Evolutionary conservation across 2,888 invertebrate species (phyloP).

Genomic region (Sphaerophoria rueppellii): DNA sequence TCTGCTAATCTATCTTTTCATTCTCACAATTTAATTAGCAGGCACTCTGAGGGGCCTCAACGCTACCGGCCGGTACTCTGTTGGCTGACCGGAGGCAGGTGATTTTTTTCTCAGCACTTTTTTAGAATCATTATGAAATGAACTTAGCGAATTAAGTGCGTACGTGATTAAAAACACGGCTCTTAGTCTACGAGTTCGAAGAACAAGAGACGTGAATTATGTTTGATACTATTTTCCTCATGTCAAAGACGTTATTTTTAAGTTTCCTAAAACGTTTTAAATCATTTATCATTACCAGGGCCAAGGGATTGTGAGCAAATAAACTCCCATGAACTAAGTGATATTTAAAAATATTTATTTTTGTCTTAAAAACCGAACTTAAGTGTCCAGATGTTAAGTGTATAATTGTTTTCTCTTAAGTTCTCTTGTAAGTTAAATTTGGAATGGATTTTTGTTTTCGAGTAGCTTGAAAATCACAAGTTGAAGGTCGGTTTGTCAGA

Average conservation of each 20-base stretch:
- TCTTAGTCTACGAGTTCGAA: background rate
- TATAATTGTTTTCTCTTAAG: too few species aligned
- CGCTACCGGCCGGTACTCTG: background rate
- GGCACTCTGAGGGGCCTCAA: conserved; percentile 2
- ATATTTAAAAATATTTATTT: background rate
- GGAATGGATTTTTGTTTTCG: too few species aligned
- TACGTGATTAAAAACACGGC: conserved; percentile 16
- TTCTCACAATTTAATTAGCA: background rate
- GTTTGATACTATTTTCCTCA: conserved; percentile 6
- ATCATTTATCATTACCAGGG: conserved; percentile 25
- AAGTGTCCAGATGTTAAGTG: background rate
- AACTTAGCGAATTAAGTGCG: background rate
- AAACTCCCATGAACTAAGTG: conserved; percentile 33
- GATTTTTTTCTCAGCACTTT: conserved; percentile 7
- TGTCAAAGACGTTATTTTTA: background rate
- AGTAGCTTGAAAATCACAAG: too few species aligned
- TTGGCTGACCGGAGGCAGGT: background rate
- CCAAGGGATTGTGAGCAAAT: conserved; percentile 12
- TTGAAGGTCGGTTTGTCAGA: too few species aligned
- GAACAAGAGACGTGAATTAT: conserved; percentile 9
- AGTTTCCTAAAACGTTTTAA: background rate
- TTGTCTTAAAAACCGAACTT: background rate
- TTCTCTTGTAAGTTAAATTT: too few species aligned
- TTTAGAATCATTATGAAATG: conserved; percentile 10
- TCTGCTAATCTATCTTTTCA: background rate